phyloP scores from a whole-genome alignment of 2,888 invertebrate species.

The Branchellion lobata region DNA sequence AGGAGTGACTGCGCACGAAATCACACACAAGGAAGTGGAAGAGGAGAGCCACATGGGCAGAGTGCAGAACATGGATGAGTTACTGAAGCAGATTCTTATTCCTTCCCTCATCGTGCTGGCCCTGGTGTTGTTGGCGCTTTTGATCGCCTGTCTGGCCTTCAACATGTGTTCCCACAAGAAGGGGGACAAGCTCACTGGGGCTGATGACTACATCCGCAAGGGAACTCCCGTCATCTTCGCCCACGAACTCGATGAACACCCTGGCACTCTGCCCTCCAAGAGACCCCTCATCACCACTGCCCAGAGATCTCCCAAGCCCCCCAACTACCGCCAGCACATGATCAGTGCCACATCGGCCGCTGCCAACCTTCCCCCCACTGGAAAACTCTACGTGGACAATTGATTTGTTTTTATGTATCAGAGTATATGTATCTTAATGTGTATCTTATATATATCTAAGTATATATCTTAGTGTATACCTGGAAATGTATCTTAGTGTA shows the following conservation, averaged over 20 bases:
- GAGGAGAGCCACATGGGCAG: not conserved
- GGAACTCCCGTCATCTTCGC: slow-evolving; percentile 40
- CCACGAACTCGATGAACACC: slow-evolving; percentile 26
- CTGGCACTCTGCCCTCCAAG: not conserved
- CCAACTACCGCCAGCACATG: slow-evolving; percentile 33
- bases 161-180: not conserved
- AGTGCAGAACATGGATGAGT: slow-evolving; percentile 1
- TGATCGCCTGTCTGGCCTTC: slow-evolving; percentile 33
- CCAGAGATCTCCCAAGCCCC: slow-evolving; percentile 15
- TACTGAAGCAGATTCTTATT: slow-evolving; percentile 27
- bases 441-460: too few species aligned
- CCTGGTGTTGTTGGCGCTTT: slow-evolving; percentile 1
- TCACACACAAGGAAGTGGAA: not conserved
- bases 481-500: too few species aligned
- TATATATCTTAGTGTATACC: too few species aligned
- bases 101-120: slow-evolving; percentile 17
- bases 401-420: too few species aligned
- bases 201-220: slow-evolving; percentile 11
- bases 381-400: too few species aligned
- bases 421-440: too few species aligned
- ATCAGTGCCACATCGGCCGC: not conserved
- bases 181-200: not conserved
- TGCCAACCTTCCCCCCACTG: too few species aligned
- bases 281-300: slow-evolving; percentile 12
- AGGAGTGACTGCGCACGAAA: not conserved